A percentile compares a stretch with the other conserved stretches of the same genome.
These are phyloP conservation scores for Ranitomeya variabilis DNA, from an alignment of 2,113 vertebrate species.

Conservation along the genomic window DNA sequence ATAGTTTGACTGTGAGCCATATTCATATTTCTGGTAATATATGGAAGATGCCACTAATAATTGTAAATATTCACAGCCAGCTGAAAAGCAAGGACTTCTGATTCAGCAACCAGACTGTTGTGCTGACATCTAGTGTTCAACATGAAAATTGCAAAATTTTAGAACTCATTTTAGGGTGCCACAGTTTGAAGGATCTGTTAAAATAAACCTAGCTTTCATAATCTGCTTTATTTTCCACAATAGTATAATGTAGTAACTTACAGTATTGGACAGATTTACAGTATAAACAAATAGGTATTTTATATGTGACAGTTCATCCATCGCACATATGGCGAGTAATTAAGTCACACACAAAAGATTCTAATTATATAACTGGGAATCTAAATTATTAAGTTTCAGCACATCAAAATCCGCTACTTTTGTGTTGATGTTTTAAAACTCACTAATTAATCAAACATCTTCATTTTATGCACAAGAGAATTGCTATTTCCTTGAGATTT, in stretches of 20 bases:
- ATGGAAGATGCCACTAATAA: too few relatives aligned
- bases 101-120: background rate
- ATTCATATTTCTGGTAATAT: too few relatives aligned
- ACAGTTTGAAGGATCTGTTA: background rate
- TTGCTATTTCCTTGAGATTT: conserved; percentile 43
- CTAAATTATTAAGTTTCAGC: conserved; percentile 29
- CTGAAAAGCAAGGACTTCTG: background rate
- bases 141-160: background rate
- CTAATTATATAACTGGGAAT: conserved; percentile 21
- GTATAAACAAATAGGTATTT: background rate
- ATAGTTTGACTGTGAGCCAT: too few relatives aligned
- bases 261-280: background rate
- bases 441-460: conserved; percentile 49
- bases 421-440: conserved; percentile 36
- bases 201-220: too few relatives aligned
- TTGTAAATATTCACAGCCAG: background rate
- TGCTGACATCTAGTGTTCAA: background rate
- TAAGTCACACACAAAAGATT: conserved; percentile 27
- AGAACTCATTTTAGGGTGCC: background rate
- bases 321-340: conserved; percentile 24
- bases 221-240: background rate
- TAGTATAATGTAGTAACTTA: background rate
- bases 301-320: background rate
- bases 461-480: conserved; percentile 29
- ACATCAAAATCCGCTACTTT: conserved; percentile 16